A percentile compares a stretch with the other conserved stretches of the same genome.
These are phyloP conservation scores for Theristicus caerulescens DNA, from an alignment of 2,113 vertebrate species.

Conservation along the genomic window DNA sequence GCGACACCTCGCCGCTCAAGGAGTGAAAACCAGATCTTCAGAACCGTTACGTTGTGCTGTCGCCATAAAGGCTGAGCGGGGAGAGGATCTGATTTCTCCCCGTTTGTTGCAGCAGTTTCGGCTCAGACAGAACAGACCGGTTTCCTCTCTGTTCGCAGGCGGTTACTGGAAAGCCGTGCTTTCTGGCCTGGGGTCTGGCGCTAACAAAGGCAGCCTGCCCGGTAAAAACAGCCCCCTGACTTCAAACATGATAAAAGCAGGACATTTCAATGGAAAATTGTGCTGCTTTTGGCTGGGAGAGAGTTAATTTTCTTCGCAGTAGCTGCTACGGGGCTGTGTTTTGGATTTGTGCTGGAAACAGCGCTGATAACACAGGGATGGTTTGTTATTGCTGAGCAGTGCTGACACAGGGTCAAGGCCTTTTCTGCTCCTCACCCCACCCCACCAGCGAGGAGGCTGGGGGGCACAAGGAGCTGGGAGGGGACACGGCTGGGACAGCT, in stretches of 20 bases:
- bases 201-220: not conserved
- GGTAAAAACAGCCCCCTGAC: not conserved
- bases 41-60: not conserved
- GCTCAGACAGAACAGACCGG: not conserved
- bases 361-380: not conserved
- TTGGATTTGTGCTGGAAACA: not conserved
- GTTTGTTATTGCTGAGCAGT: not conserved
- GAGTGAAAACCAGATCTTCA: not conserved
- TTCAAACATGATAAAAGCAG: not conserved
- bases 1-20: accelerated
- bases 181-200: not conserved
- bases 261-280: not conserved
- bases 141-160: not conserved
- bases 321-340: not conserved
- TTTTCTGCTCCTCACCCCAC: not conserved
- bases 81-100: not conserved
- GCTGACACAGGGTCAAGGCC: not conserved
- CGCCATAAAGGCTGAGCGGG: accelerated
- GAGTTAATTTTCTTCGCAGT: not conserved
- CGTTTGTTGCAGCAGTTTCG: not conserved
- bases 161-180: not conserved
- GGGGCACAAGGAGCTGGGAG: not conserved
- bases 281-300: not conserved
- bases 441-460: not conserved
- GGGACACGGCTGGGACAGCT: not conserved